Percentiles rank a stretch among this genome's conserved stretches.
phyloP scores from a whole-genome alignment of 92 coral and sea anemone genomes.

The Nematostella vectensis region DNA sequence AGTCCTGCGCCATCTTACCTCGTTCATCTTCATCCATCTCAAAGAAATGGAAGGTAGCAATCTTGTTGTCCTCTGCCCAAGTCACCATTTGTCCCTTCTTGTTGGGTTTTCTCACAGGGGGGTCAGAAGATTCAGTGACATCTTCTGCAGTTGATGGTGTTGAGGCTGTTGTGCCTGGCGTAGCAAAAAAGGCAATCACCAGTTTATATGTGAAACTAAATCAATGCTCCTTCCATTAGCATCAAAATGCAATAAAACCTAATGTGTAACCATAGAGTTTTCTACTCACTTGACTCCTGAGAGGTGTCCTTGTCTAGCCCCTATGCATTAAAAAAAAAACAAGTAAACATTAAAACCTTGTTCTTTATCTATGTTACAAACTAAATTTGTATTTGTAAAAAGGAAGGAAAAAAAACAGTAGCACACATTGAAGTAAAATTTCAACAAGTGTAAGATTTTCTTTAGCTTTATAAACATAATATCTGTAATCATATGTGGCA shows the following conservation, averaged over 20 bases:
- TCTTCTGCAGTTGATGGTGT: conserved; percentile 46
- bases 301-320: conserved; percentile 44
- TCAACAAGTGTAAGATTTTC: too few species aligned
- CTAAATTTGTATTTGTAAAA: too few species aligned
- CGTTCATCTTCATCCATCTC: conserved; percentile 97
- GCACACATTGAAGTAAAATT: too few species aligned
- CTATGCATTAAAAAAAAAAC: conserved; percentile 6
- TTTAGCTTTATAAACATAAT: too few species aligned
- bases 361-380: too few species aligned
- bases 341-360: not conserved
- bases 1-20: too few species aligned
- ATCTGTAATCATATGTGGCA: too few species aligned
- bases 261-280: not conserved
- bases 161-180: conserved; percentile 19
- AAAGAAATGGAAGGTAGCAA: conserved; percentile 74
- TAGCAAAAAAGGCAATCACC: not conserved
- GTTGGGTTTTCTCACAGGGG: conserved; percentile 70
- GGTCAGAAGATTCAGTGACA: conserved; percentile 25
- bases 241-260: too few species aligned
- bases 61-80: conserved; percentile 76
- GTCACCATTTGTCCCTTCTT: conserved; percentile 66
- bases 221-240: too few species aligned
- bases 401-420: too few species aligned
- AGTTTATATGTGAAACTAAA: not conserved
- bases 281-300: conserved; percentile 47